Evolutionary conservation across 2,888 invertebrate genomes (phyloP).

Genomic region (Caenorhabditis doughertyi): DNA sequence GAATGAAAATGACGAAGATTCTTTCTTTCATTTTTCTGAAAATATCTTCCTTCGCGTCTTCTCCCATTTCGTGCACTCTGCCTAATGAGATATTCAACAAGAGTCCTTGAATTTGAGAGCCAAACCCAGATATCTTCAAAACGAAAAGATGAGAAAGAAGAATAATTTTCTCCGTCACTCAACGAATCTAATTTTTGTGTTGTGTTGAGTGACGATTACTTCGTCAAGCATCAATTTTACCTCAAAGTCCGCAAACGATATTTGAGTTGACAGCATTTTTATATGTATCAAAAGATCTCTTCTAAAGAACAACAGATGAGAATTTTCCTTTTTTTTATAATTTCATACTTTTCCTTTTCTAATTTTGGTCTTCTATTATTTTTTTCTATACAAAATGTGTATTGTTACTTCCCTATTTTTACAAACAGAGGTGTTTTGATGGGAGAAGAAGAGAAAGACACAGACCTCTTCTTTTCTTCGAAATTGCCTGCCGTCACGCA

Average conservation of each 20-base stretch:
- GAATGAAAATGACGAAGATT: constrained; percentile 11
- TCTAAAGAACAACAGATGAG: too few species aligned
- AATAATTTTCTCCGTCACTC: constrained; percentile 51
- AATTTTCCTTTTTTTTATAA: background rate
- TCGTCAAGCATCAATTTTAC: constrained; percentile 27
- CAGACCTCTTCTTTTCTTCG: background rate
- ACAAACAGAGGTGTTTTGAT: constrained; percentile 50
- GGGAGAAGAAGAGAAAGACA: constrained; percentile 36
- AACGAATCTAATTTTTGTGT: constrained; percentile 51
- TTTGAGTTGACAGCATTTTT: constrained; percentile 32
- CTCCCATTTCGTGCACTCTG: constrained; percentile 42
- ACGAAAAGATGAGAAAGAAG: constrained; percentile 20
- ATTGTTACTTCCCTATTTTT: background rate
- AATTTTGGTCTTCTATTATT: background rate
- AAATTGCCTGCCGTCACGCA: constrained; percentile 58
- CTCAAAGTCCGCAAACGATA: constrained; percentile 30
- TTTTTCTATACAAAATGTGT: background rate
- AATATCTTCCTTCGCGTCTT: constrained; percentile 22
- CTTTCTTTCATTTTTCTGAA: background rate
- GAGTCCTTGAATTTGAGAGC: constrained; percentile 54
- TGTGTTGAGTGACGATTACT: constrained; percentile 26
- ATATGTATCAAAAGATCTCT: too few species aligned
- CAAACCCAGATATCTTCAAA: constrained; percentile 44
- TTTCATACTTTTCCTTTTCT: background rate
- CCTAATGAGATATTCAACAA: constrained; percentile 63